A percentile compares a stretch with the other conserved stretches of the same genome.
These are phyloP conservation scores for Metaphire vulgaris DNA, from an alignment of 1,140 invertebrate species.

Conservation along the genomic window DNA sequence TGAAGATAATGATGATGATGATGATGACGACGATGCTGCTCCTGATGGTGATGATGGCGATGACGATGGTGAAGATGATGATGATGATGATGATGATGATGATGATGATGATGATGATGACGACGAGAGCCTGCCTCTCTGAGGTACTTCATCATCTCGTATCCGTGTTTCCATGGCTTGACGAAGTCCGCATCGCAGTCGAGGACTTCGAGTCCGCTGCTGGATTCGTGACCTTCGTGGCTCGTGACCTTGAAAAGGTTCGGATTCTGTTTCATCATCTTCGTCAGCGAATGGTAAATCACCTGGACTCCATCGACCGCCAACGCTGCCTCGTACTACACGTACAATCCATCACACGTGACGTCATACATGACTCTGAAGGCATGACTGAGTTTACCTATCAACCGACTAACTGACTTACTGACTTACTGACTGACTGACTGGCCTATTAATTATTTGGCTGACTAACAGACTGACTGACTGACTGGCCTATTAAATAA, in stretches of 20 bases:
- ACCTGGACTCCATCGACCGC: constrained; percentile 15
- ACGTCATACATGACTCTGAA: no score
- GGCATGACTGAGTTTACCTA: no score
- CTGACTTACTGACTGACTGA: no score
- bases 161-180: constrained; percentile 75
- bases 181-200: constrained; percentile 76
- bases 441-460: no score
- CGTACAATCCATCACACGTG: no score
- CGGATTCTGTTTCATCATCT: constrained; percentile 6
- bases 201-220: constrained; percentile 63
- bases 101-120: not conserved
- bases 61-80: not conserved
- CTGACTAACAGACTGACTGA: no score
- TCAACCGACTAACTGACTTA: no score
- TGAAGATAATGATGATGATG: not conserved
- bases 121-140: constrained; percentile 32
- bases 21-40: not conserved
- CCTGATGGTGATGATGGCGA: not conserved
- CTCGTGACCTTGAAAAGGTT: constrained; percentile 11
- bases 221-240: constrained; percentile 51
- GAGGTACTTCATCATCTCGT: constrained; percentile 74
- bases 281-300: constrained; percentile 13
- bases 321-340: constrained; percentile 29
- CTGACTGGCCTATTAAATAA: no score
- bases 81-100: not conserved